These are phyloP conservation scores for Cladopsammia gracilis DNA, from an alignment of 64 coral and sea anemone genomes.

Conservation along the genomic window DNA sequence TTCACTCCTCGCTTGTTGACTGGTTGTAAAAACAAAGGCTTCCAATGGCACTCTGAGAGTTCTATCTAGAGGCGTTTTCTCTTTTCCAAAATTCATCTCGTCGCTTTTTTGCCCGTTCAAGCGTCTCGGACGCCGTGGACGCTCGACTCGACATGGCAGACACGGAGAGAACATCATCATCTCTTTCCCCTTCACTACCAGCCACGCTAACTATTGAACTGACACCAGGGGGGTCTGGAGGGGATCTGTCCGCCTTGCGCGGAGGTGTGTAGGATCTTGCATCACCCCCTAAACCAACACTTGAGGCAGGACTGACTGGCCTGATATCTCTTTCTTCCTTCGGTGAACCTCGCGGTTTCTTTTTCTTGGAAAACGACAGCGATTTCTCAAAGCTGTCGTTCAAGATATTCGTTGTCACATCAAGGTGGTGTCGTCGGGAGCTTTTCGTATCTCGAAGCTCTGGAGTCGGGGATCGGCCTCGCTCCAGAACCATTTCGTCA, in stretches of 20 bases:
- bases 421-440: constrained; percentile 89
- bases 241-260: constrained; percentile 17
- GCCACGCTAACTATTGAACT: constrained; percentile 48
- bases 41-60: neutral
- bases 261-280: neutral
- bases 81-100: constrained; percentile 87
- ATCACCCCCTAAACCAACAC: constrained; percentile 28
- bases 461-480: constrained; percentile 93
- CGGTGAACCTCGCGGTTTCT: constrained; percentile 24
- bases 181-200: constrained; percentile 63
- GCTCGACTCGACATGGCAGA: constrained; percentile 83
- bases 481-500: constrained; percentile 79
- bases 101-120: constrained; percentile 83
- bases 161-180: constrained; percentile 92
- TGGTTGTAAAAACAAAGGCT: neutral
- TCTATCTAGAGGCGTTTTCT: constrained; percentile 20
- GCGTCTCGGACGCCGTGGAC: constrained; percentile 80
- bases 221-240: neutral
- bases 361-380: constrained; percentile 42
- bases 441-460: constrained; percentile 83
- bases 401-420: constrained; percentile 88
- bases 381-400: constrained; percentile 82
- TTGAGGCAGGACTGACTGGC: constrained; percentile 44
- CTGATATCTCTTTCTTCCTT: neutral
- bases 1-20: too few relatives aligned